These are phyloP conservation scores for Odontomachus brunneus DNA, from an alignment of 1,140 invertebrate genomes.

Conservation along the genomic window DNA sequence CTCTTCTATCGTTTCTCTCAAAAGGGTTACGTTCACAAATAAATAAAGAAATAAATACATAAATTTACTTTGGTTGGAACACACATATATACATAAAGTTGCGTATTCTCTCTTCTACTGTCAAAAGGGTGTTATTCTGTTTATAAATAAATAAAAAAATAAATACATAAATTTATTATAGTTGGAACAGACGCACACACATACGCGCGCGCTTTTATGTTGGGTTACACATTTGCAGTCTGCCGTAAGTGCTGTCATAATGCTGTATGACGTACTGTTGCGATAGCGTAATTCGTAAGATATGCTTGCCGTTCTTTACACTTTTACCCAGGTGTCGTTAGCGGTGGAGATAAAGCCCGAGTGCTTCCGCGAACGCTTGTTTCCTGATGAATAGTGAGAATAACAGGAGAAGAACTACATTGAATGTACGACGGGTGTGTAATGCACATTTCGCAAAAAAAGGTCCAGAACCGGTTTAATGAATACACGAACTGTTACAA, in stretches of 20 bases:
- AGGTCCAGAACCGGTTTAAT: constrained; percentile 25
- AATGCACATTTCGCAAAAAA: constrained; percentile 19
- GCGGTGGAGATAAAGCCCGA: not conserved
- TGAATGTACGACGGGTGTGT: constrained; percentile 15
- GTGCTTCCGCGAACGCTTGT: not conserved
- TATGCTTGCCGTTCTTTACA: not conserved
- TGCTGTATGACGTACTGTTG: too few relatives aligned
- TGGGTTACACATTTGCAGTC: constrained; percentile 1
- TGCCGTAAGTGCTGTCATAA: not conserved
- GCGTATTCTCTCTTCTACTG: too few relatives aligned
- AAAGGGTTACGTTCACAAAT: too few relatives aligned
- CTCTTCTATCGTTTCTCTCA: too few relatives aligned
- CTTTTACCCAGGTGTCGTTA: constrained; percentile 5
- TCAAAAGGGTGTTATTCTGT: too few relatives aligned
- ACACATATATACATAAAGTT: too few relatives aligned
- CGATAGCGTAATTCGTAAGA: not conserved
- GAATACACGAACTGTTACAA: constrained; percentile 8
- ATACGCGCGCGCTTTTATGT: too few relatives aligned
- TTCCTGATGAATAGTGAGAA: constrained; percentile 32
- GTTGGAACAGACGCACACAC: too few relatives aligned
- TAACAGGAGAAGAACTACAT: not conserved
- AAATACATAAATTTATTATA: too few relatives aligned
- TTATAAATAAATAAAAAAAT: too few relatives aligned
- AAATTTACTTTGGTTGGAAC: too few relatives aligned
- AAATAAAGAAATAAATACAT: too few relatives aligned